Percentiles rank a stretch among this genome's conserved stretches.
Evolutionary conservation across 2,888 invertebrate genomes (phyloP).

Genomic region (Sympetrum striolatum): DNA sequence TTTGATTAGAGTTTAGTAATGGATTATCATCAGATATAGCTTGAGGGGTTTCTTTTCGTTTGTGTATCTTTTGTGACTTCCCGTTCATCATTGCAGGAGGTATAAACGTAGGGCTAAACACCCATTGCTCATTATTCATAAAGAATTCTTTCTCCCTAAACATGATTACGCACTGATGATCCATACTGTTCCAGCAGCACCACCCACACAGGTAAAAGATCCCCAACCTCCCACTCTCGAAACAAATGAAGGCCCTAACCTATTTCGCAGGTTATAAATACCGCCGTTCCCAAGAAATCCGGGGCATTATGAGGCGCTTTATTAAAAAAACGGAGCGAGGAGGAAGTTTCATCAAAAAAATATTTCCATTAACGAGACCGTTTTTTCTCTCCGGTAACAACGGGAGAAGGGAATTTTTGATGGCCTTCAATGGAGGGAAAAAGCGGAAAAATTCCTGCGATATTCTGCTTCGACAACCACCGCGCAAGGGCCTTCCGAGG

Average conservation of each 20-base stretch:
- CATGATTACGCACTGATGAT: too few relatives aligned
- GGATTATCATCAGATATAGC: too few relatives aligned
- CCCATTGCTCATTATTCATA: too few relatives aligned
- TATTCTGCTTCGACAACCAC: background rate
- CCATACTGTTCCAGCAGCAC: too few relatives aligned
- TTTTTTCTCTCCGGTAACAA: background rate
- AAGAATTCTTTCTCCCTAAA: too few relatives aligned
- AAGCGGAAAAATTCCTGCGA: background rate
- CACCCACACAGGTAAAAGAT: background rate
- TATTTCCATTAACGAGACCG: background rate
- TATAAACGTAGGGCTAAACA: too few relatives aligned
- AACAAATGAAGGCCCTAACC: slow-evolving; percentile 28
- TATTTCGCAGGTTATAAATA: slow-evolving; percentile 19
- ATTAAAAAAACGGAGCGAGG: background rate
- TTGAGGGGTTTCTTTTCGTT: too few relatives aligned
- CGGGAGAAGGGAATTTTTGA: background rate
- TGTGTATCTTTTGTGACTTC: too few relatives aligned
- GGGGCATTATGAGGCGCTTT: background rate
- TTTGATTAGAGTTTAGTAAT: too few relatives aligned
- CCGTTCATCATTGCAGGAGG: too few relatives aligned
- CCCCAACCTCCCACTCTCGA: background rate
- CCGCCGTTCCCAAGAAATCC: background rate
- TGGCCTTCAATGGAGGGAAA: background rate
- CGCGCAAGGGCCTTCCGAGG: background rate
- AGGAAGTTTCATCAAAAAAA: background rate